Percentiles rank a stretch among this genome's conserved stretches.
Conservation (phyloP, 2,888 invertebrate species). For the Fragum whitleyi region DNA sequence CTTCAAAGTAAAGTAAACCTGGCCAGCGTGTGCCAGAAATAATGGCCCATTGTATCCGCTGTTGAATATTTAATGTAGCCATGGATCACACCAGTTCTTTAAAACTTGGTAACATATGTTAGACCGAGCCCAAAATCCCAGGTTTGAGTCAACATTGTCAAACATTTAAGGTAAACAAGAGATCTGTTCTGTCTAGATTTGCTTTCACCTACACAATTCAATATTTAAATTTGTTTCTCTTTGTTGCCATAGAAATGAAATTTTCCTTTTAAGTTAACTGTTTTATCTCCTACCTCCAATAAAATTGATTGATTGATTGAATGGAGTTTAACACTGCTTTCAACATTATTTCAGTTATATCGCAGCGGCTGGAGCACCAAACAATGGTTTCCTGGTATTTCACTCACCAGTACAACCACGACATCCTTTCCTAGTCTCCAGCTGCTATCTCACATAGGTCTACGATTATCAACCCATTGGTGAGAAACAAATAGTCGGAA, state of each 20-base stretch:
- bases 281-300: too few species aligned
- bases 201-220: not conserved
- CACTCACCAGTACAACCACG: too few species aligned
- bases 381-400: too few species aligned
- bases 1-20: slow-evolving; percentile 2
- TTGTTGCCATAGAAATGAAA: not conserved
- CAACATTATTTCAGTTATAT: too few species aligned
- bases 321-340: too few species aligned
- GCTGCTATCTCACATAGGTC: too few species aligned
- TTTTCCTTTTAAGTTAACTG: not conserved
- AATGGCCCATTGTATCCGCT: slow-evolving; percentile 48
- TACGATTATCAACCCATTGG: too few species aligned
- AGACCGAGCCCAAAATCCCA: slow-evolving; percentile 26
- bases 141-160: slow-evolving; percentile 18
- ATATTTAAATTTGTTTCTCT: not conserved
- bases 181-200: not conserved
- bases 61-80: slow-evolving; percentile 67
- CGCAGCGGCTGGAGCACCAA: too few species aligned
- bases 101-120: slow-evolving; percentile 56
- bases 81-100: slow-evolving; percentile 51
- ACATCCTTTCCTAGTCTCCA: too few species aligned
- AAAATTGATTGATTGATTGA: too few species aligned
- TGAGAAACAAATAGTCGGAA: too few species aligned
- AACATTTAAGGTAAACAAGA: not conserved
- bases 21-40: slow-evolving; percentile 40